Evolutionary conservation across 2,113 vertebrate species (phyloP).

Genomic region (Caranx ignobilis): DNA sequence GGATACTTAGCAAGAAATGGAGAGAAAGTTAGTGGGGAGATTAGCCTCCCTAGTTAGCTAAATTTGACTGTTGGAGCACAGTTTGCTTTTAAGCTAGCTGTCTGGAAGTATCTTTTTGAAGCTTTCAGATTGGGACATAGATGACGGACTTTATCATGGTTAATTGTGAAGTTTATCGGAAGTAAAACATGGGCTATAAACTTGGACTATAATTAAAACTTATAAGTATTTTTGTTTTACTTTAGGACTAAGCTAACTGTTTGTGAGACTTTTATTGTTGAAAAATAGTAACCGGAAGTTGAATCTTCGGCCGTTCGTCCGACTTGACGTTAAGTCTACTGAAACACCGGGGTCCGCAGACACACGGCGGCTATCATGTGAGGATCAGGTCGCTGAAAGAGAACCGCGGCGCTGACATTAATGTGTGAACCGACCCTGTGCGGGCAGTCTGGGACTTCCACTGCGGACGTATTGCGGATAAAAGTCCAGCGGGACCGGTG

Average conservation of each 20-base stretch:
- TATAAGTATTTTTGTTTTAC: neutral
- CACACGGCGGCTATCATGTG: conserved; percentile 3
- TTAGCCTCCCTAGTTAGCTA: too few relatives aligned
- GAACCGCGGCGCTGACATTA: neutral
- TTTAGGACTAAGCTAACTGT: neutral
- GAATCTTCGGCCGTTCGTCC: rapidly evolving
- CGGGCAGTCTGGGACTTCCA: neutral
- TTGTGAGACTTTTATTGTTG: conserved; percentile 7
- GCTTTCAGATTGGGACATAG: neutral
- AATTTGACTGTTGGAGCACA: too few relatives aligned
- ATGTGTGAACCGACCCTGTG: neutral
- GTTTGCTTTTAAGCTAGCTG: too few relatives aligned
- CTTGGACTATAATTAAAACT: neutral
- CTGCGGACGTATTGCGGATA: neutral
- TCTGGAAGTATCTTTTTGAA: too few relatives aligned
- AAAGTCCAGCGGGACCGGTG: conserved; percentile 6
- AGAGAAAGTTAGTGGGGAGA: too few relatives aligned
- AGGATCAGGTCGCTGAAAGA: neutral
- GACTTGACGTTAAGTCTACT: conserved; percentile 4
- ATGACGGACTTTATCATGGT: neutral
- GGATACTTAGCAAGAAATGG: too few relatives aligned
- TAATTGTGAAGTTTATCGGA: neutral
- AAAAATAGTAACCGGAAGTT: conserved; percentile 34
- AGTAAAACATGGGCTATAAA: neutral
- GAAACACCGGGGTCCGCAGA: neutral